phyloP scores from a whole-genome alignment of 1,140 invertebrate genomes.

The Agrypnia vestita region DNA sequence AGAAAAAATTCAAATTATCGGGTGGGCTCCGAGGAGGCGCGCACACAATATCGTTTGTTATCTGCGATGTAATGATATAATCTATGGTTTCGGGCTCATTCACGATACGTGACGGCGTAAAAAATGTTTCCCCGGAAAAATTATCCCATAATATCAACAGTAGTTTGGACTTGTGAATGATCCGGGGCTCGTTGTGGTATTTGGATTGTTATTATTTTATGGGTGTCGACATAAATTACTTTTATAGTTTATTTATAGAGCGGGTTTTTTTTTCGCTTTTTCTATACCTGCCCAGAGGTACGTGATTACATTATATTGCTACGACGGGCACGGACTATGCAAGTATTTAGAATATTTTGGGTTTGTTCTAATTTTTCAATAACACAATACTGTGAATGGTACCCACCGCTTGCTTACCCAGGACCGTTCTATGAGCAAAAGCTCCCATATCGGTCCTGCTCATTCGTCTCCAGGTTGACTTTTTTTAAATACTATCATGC shows the following conservation, averaged over 20 bases:
- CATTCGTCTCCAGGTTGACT: too few species aligned
- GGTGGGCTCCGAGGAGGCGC: constrained; percentile 14
- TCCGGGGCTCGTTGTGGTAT: constrained; percentile 17
- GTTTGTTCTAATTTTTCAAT: too few species aligned
- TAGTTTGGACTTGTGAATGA: constrained; percentile 23
- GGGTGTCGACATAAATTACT: constrained; percentile 45
- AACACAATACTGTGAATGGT: too few species aligned
- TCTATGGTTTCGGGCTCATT: constrained; percentile 49
- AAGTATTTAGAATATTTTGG: too few species aligned
- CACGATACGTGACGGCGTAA: constrained; percentile 20
- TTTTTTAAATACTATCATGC: too few species aligned
- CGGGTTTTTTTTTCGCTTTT: neutral
- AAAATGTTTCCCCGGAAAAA: constrained; percentile 10
- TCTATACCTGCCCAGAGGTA: too few species aligned
- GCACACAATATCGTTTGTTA: constrained; percentile 54
- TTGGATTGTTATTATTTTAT: constrained; percentile 42
- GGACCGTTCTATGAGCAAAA: too few species aligned
- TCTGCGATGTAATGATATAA: constrained; percentile 59
- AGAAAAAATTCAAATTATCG: constrained; percentile 48
- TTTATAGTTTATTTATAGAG: constrained; percentile 31
- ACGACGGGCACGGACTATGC: too few species aligned
- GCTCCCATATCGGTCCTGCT: too few species aligned
- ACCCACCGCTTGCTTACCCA: too few species aligned
- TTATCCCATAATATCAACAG: neutral
- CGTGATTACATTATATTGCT: too few species aligned